Evolutionary conservation across 2,888 invertebrate species (phyloP).

Genomic region (Ophion costatus): DNA sequence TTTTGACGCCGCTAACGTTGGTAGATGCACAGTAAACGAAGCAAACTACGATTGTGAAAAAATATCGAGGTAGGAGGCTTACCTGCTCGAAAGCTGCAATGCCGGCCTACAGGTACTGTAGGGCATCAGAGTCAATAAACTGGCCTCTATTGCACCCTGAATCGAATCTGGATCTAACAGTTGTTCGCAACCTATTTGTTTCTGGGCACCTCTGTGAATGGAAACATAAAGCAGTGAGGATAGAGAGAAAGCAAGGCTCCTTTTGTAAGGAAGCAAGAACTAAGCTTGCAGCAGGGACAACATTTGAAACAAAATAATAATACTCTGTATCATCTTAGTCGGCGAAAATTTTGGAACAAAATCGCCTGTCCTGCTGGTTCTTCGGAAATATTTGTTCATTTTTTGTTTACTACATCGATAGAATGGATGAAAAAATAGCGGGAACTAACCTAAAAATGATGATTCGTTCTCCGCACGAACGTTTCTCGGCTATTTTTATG

Average conservation of each 20-base stretch:
- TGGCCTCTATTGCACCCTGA: conserved; percentile 90
- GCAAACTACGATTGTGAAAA: no score
- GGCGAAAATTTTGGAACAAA: neutral
- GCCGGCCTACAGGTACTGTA: conserved; percentile 84
- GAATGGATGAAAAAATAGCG: neutral
- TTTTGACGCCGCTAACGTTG: neutral
- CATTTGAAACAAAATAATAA: neutral
- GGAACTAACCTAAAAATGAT: conserved; percentile 11
- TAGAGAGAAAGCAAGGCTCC: neutral
- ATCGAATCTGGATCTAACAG: conserved; percentile 86
- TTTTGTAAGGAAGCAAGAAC: no score
- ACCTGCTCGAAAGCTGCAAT: conserved; percentile 90
- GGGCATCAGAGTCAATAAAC: conserved; percentile 85
- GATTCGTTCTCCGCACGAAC: neutral
- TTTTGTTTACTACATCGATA: neutral
- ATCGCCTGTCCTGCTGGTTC: no score
- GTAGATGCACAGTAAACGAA: no score
- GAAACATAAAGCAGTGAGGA: neutral
- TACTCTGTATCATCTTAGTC: no score
- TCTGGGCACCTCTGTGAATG: conserved; percentile 88
- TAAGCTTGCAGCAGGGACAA: no score
- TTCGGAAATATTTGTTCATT: neutral
- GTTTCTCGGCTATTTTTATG: neutral
- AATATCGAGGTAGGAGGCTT: no score
- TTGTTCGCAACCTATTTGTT: conserved; percentile 85